Evolutionary conservation across 2,888 invertebrate genomes (phyloP).

Genomic region (Julus scandinavius): DNA sequence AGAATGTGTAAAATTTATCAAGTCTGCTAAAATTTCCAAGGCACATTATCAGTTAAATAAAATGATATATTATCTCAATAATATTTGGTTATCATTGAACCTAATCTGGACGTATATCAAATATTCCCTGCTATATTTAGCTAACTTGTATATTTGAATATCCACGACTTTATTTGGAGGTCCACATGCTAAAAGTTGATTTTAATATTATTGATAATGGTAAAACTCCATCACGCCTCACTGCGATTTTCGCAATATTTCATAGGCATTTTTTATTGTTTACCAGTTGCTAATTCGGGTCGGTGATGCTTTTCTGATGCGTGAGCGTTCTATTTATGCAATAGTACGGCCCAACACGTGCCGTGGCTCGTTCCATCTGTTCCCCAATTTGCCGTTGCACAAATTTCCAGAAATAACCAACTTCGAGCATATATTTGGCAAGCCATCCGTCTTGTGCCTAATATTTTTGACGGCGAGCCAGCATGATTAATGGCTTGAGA

Average conservation of each 20-base stretch:
- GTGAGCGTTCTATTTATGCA: slow-evolving; percentile 9
- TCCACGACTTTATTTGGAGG: no score
- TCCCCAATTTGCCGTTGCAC: not conserved
- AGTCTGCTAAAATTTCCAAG: no score
- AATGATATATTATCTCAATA: no score
- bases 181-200: no score
- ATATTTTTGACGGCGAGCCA: slow-evolving; percentile 26
- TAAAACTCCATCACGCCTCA: not conserved
- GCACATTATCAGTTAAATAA: no score
- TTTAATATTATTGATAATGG: no score
- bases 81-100: no score
- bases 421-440: not conserved
- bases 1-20: no score
- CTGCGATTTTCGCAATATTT: slow-evolving; percentile 1
- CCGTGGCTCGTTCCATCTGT: slow-evolving; percentile 2
- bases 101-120: no score
- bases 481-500: slow-evolving; percentile 3
- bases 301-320: not conserved
- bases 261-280: not conserved
- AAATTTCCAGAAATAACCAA: slow-evolving; percentile 26
- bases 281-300: slow-evolving; percentile 24
- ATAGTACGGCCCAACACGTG: slow-evolving; percentile 20
- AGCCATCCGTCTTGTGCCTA: slow-evolving; percentile 33
- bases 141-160: no score
- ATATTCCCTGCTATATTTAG: no score